Evolutionary conservation across 1,140 invertebrate species (phyloP), one percentile per base, ranked within the genome.

Genomic region (Trinorchestia longiramus): DNA sequence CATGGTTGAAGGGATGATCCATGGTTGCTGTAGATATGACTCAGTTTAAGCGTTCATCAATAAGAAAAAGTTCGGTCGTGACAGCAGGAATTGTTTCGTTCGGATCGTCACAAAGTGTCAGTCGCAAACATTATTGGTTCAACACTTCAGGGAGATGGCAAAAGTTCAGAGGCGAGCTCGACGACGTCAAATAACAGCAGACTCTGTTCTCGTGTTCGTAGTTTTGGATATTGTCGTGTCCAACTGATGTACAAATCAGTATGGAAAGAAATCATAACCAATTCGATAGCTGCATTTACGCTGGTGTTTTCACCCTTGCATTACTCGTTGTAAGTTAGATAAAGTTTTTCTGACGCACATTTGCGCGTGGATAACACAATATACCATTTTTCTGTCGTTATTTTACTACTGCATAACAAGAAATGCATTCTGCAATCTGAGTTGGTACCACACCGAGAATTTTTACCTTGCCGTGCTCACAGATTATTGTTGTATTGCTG

Each of bases 71-170:
- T 90, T 90, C 43, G 88, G 88, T 43, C 88, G 43, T 90, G 88
- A 90, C 88, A 90, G 88, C 43, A 41, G 6, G 43, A 90, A 90
- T 90, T 90, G 88, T 41, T 90, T 43, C 88, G 88, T 90, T 42
- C 88, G 88, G 88, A 90, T 90, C 88, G 88, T 90, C 88, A 42
- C 88, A 90, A 90, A 90, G 43, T 90, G 88, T 42, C 88, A 90
- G 88, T 43, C 43, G 88, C 88, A 90, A 90, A 90, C 88, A 90
- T 90, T 90, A 90, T 90, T 90, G 88, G 88, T 90, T 90, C 88
- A 90, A 90, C 88, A 90, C 88, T 90, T 90, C 88, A 90, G 88
- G 41, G 88, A 90, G 88, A 90, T 90, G 88, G 88, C 28, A 90
- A 90, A 90, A 90, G 88, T 90, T 43, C 41, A 42, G 88, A 90